Base-by-base conservation (phyloP, 2,888 invertebrate genomes). In the Conus canariensis region DNA sequence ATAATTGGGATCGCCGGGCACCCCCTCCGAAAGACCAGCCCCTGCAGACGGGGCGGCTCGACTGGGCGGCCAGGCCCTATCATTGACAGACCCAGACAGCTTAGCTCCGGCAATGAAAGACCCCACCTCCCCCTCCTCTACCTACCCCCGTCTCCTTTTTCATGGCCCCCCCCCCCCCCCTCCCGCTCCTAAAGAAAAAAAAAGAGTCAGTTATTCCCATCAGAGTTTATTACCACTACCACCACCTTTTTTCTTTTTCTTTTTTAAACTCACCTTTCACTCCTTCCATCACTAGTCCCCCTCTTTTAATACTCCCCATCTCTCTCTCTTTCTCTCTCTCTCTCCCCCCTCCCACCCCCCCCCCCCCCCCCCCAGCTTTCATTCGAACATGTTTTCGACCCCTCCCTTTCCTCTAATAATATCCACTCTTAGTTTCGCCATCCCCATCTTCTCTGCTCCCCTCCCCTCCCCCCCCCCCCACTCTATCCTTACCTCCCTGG, bases 41-140 rank as follows among this genome's bases (percentile, higher is more conserved):
- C 77, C 30, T 22, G 77, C 56, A 56, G 82, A 82, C 82, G 58
- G 16, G 12, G 6, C 58, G 82, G 25, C 82, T 82, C 82, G 82
- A 82, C 82, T 25, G n/a, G n/a, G 60, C 58, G 8, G 85, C 14
- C 85, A 56, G 85, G 30, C 86, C 86, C 64, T 86, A 64, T 86
- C 86, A 64, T 60, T 86, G 86, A 86, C 86, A 86, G 16, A 85
- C 10, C 77, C 77, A 30, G 77, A 5, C 82, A 82, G 86, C 86
- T 86, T 86, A 86, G 86, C 64, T 16, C 8, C 64, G 22, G 64
- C 30, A 30, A 64, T 86, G 30, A 86, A 86, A 60, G 25, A 86
- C 19, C 56, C 56, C 82, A 22, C 58, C 56, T 2, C 19, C 82
- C 30, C 30, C 2, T 14, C 77, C 77, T 25, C 22, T 45, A 80